Evolutionary conservation across 2,888 invertebrate genomes (phyloP).

Genomic region (Neoitamus cyanurus): DNA sequence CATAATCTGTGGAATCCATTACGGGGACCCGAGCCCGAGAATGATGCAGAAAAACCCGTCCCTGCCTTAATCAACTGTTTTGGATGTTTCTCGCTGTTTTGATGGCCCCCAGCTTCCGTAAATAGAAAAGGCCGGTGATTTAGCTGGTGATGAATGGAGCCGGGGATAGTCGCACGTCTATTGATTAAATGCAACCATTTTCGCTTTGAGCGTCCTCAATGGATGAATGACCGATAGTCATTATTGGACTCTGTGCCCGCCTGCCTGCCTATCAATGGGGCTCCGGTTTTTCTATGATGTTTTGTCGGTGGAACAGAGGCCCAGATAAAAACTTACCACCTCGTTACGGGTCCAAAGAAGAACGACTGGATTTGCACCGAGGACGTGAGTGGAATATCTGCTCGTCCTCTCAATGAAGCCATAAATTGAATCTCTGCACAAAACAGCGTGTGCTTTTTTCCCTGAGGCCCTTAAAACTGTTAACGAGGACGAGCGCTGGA

Average conservation of each 20-base stretch:
- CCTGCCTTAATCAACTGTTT: slow-evolving; percentile 8
- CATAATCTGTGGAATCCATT: neutral
- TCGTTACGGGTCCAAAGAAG: neutral
- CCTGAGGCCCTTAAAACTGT: neutral
- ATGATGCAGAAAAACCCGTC: slow-evolving; percentile 6
- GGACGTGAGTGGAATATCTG: slow-evolving; percentile 2
- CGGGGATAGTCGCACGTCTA: neutral
- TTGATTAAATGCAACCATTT: slow-evolving; percentile 3
- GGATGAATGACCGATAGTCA: slow-evolving; percentile 17
- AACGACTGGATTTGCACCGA: neutral
- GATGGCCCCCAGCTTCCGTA: slow-evolving; percentile 22
- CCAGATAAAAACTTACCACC: slow-evolving; percentile 10
- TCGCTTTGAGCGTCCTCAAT: slow-evolving; percentile 4
- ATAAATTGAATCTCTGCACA: neutral
- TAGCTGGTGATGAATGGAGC: slow-evolving; percentile 22
- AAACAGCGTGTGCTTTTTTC: neutral
- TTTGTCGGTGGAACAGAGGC: neutral
- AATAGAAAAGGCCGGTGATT: neutral
- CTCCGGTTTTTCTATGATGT: neutral
- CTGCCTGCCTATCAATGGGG: neutral
- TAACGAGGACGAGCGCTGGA: neutral
- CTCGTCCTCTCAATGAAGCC: neutral
- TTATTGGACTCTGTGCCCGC: neutral
- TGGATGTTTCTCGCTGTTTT: slow-evolving; percentile 10
- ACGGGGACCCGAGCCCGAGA: neutral